phyloP scores from a whole-genome alignment of 2,888 invertebrate genomes.

The Eulithis testata region DNA sequence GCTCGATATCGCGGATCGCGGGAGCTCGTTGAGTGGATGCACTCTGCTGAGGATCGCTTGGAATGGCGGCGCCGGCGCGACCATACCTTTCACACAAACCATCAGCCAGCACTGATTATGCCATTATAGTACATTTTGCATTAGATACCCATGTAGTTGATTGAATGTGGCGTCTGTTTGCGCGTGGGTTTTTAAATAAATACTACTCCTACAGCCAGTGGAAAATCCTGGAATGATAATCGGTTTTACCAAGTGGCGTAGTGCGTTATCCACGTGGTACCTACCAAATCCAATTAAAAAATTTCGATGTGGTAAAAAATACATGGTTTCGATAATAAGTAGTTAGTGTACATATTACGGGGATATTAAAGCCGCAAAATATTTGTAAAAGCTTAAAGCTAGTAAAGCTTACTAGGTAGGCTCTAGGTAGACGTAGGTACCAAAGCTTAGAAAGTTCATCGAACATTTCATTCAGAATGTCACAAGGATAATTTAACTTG shows the following conservation, averaged over 20 bases:
- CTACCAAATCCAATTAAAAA: too few species aligned
- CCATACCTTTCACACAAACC: constrained; percentile 12
- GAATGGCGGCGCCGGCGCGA: constrained; percentile 43
- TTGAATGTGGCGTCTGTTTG: constrained; percentile 19
- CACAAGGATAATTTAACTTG: too few species aligned
- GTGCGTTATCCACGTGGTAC: too few species aligned
- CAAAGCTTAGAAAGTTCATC: too few species aligned
- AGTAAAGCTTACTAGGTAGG: too few species aligned
- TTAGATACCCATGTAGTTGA: constrained; percentile 12
- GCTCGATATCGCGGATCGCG: constrained; percentile 60
- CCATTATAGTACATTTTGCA: constrained; percentile 19
- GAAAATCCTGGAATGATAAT: constrained; percentile 13
- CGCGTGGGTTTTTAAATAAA: background rate
- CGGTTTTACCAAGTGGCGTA: background rate
- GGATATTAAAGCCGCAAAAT: too few species aligned
- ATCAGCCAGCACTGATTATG: constrained; percentile 7
- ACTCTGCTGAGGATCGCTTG: constrained; percentile 57
- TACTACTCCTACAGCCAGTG: background rate
- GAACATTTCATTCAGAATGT: too few species aligned
- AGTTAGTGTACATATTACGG: too few species aligned
- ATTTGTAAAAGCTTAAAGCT: too few species aligned
- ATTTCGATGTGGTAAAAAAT: too few species aligned
- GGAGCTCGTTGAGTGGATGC: constrained; percentile 63
- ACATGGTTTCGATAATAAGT: too few species aligned
- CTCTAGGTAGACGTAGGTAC: too few species aligned